Percentiles rank a stretch among this genome's conserved stretches.
phyloP scores from a whole-genome alignment of 2,888 invertebrate species.

The Odontocolon sp. region DNA sequence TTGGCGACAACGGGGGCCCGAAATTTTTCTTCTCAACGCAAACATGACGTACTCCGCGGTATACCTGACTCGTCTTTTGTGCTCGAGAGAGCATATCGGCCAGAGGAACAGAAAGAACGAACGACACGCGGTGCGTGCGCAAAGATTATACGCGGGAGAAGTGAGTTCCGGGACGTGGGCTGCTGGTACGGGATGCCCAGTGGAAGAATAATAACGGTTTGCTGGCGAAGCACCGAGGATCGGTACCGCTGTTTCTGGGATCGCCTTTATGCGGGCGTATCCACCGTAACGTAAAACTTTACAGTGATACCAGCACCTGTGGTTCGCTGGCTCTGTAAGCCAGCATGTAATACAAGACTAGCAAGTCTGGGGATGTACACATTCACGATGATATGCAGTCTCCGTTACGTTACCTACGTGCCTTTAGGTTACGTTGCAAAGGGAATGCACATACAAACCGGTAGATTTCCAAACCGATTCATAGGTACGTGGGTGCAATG shows the following conservation, averaged over 20 bases:
- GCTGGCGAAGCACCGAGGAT: slow-evolving; percentile 10
- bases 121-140: background rate
- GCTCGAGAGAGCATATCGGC: slow-evolving; percentile 51
- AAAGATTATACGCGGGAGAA: slow-evolving; percentile 27
- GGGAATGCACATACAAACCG: too few species aligned
- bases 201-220: slow-evolving; percentile 38
- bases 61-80: slow-evolving; percentile 22
- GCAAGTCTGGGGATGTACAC: background rate
- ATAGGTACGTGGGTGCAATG: background rate
- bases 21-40: slow-evolving; percentile 11
- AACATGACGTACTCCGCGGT: background rate
- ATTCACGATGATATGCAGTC: too few species aligned
- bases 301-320: too few species aligned
- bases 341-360: slow-evolving; percentile 18
- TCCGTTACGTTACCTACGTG: too few species aligned
- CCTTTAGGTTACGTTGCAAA: slow-evolving; percentile 22
- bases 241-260: background rate
- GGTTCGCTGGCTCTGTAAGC: background rate
- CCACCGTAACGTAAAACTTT: slow-evolving; percentile 38
- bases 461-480: slow-evolving; percentile 11
- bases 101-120: slow-evolving; percentile 28
- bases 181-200: slow-evolving; percentile 36
- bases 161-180: slow-evolving; percentile 46
- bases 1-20: background rate
- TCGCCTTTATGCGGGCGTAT: slow-evolving; percentile 49